Base-by-base conservation (phyloP, 1,140 invertebrate genomes). In the Tetramorium simillimum region DNA sequence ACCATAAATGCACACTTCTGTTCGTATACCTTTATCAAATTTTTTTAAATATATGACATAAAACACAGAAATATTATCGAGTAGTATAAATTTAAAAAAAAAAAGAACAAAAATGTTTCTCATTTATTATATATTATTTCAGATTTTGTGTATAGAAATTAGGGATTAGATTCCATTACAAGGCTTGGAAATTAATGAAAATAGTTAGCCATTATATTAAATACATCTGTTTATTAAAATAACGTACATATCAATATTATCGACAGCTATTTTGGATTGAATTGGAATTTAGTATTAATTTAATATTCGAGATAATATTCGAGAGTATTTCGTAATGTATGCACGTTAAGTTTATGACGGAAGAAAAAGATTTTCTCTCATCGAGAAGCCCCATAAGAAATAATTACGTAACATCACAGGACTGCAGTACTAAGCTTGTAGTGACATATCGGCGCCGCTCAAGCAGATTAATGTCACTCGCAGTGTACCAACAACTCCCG, bases 401-500 rank as follows among this genome's bases (percentile, higher is more conserved):
- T 40, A 21, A 69, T 80, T 69, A 40, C 21, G 63, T 69, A 81
- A 81, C 46, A 28, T 24, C 33, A 18, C 5, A 18, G 28, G 14
- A 14, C 33, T 33, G 33, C 4, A 33, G 37, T 67, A 69, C 10
- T 81, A 51, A 81, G 28, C 46, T 70, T 63, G 14, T 67, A 80
- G 28, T 56, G 49, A 80, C 63, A 1, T 69, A 81, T 81, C 63
- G 49, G 62, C 46, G 33, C 49, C 63, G 62, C 63, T 81, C 63
- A 43, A 80, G 46, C 77, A 69, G 77, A 81, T 81, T 81, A 81
- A 51, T 56, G 63, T 81, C 62, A 80, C 62, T 78, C 63, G 46
- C n/a, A 53, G 9, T 81, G 63, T 69, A 49, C 49, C 49, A 81
- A 81, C 62, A 33, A 81, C 46, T 69, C 33, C 33, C 77, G 14